Evolutionary conservation across 2,888 invertebrate species (phyloP).

Genomic region (Elegia similella): DNA sequence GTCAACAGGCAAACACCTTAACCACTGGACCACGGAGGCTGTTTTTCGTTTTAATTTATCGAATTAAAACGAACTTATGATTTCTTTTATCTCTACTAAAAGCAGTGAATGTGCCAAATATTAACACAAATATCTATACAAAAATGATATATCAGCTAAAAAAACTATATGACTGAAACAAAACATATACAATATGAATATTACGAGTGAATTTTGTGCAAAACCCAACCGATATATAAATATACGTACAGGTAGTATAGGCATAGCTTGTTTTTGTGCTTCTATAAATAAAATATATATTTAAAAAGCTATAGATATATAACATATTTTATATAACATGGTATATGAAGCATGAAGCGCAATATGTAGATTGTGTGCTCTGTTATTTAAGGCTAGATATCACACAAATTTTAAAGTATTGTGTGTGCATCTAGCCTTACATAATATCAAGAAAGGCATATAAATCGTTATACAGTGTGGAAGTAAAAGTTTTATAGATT

Average conservation of each 20-base stretch:
- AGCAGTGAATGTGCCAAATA: slow-evolving; percentile 15
- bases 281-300: slow-evolving; percentile 38
- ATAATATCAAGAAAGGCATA: background rate
- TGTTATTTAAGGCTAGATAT: slow-evolving; percentile 17
- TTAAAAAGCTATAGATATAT: slow-evolving; percentile 27
- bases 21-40: too few species aligned
- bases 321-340: slow-evolving; percentile 26
- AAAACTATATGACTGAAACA: slow-evolving; percentile 14
- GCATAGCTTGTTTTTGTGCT: slow-evolving; percentile 37
- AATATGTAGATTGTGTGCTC: slow-evolving; percentile 38
- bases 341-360: slow-evolving; percentile 12
- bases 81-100: too few species aligned
- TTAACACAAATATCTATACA: slow-evolving; percentile 1
- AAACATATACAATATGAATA: slow-evolving; percentile 2
- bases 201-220: slow-evolving; percentile 55
- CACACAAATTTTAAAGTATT: background rate
- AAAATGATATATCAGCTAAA: slow-evolving; percentile 8
- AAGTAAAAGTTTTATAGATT: background rate
- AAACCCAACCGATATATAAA: slow-evolving; percentile 23
- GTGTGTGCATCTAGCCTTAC: background rate
- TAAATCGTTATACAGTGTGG: background rate
- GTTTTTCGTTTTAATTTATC: too few species aligned
- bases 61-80: too few species aligned
- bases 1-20: too few species aligned
- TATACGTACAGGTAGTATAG: slow-evolving; percentile 32